Base-by-base conservation (phyloP, 2,888 invertebrate species). In the Leptinotarsa tumamoca region DNA sequence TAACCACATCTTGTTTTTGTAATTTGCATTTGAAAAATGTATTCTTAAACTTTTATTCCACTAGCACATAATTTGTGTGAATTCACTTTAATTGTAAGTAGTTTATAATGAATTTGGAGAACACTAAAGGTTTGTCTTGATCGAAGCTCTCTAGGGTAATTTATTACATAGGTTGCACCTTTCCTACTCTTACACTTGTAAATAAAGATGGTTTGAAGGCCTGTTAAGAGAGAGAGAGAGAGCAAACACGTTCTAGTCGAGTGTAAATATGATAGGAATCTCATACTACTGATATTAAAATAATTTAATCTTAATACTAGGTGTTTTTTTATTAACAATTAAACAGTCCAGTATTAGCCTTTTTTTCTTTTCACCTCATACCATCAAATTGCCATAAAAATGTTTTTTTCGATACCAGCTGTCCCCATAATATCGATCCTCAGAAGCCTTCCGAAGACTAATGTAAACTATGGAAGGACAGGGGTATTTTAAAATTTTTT, bases 321-420 rank as follows among this genome's bases (percentile, higher is more conserved):
- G 84, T 86, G 86, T 86, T 87, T 86, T 86, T 86, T 86, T 85
- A 85, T 85, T 85, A 85, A 84, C 83, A 82, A 85, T 86, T 85
- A 85, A 86, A 80, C 76, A 80, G 78, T 81, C 79, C 63, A 63
- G 63, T 63, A 63, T 63, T 63, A 63, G 7, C n/a, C 7, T 5
- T 63, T 63, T 63, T 63, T 63, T 21, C n/a, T 33, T 63, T 63
- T 17, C 52, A 52, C 52, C 52, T 17, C 17, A 52, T 52, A 17
- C n/a, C n/a, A 17, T 52, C n/a, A 17, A 15, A 17, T 15, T 52
- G 15, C 17, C 52, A 52, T 52, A 52, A 43, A 33, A 10, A 43
- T 43, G 7, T 2, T 10, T 43, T 43, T 43, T 43, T 43, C 10
- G 7, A 10, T 33, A 33, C 10, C 33, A 33, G 10, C 7, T 33